phyloP scores from a whole-genome alignment of 2,888 invertebrate genomes.

The Stenodera caucasica region DNA sequence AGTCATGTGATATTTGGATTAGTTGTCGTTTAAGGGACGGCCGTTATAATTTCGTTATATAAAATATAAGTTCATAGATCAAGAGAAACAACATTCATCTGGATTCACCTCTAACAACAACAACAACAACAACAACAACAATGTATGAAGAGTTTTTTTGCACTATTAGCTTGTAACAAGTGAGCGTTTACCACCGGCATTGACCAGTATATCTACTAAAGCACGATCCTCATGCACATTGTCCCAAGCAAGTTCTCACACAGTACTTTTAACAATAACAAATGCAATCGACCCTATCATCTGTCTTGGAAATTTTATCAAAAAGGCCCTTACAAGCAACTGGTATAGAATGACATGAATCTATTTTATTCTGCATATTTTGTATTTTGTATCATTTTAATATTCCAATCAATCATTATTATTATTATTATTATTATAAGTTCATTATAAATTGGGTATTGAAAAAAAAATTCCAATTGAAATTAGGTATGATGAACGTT shows the following conservation, averaged over 20 bases:
- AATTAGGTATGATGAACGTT: conserved; percentile 41
- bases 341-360: conserved; percentile 39
- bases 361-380: conserved; percentile 46
- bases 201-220: conserved; percentile 49
- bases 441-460: conserved; percentile 45
- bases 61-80: conserved; percentile 26
- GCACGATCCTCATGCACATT: conserved; percentile 50
- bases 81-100: conserved; percentile 37
- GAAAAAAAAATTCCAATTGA: conserved; percentile 39
- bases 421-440: no score
- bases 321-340: conserved; percentile 25
- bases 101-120: conserved; percentile 35
- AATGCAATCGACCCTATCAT: conserved; percentile 37
- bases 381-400: no score
- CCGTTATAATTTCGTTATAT: no score
- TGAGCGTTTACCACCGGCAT: conserved; percentile 51
- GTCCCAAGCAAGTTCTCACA: conserved; percentile 50
- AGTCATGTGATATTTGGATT: no score
- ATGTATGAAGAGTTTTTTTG: conserved; percentile 39
- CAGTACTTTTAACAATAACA: conserved; percentile 38
- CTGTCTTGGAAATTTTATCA: conserved; percentile 23
- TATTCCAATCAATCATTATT: no score
- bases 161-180: conserved; percentile 45
- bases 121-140: conserved; percentile 24
- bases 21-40: no score